phyloP scores from a whole-genome alignment of 2,888 invertebrate species.

The Acanthoscelides obtectus region DNA sequence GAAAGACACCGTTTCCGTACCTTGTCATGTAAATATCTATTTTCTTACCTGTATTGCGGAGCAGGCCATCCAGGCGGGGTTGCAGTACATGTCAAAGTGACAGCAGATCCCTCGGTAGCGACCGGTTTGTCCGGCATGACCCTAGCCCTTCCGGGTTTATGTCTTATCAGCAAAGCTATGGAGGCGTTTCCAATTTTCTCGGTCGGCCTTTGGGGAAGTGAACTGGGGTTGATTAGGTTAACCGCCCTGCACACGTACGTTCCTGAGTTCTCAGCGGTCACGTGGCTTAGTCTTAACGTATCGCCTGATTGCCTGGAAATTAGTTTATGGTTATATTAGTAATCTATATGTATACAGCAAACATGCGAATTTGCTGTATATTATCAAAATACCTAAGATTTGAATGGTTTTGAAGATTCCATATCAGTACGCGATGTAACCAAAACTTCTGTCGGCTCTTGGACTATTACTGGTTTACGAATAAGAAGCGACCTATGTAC shows the following conservation, averaged over 20 bases:
- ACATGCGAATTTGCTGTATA: too few relatives aligned
- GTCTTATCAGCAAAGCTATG: conserved; percentile 77
- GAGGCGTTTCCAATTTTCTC: conserved; percentile 78
- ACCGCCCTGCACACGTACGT: conserved; percentile 86
- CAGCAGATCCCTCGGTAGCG: conserved; percentile 77
- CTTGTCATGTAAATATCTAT: too few relatives aligned
- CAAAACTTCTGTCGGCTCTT: too few relatives aligned
- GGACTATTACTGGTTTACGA: too few relatives aligned
- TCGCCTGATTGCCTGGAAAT: conserved; percentile 65
- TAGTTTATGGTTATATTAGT: not conserved
- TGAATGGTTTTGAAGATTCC: too few relatives aligned
- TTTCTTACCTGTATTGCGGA: conserved; percentile 55
- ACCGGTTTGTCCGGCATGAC: conserved; percentile 81
- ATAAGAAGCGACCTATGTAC: too few relatives aligned
- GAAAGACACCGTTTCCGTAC: too few relatives aligned
- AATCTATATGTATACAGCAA: too few relatives aligned
- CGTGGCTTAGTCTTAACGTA: conserved; percentile 66
- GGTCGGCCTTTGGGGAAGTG: conserved; percentile 57
- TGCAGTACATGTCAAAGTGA: conserved; percentile 80
- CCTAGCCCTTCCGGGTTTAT: conserved; percentile 78
- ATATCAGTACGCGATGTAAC: too few relatives aligned
- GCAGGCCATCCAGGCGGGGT: conserved; percentile 91
- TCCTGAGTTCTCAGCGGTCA: conserved; percentile 81
- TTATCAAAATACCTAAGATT: too few relatives aligned
- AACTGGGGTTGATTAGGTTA: conserved; percentile 74